phyloP scores from a whole-genome alignment of 2,888 invertebrate genomes.

The Campoletis raptor region DNA sequence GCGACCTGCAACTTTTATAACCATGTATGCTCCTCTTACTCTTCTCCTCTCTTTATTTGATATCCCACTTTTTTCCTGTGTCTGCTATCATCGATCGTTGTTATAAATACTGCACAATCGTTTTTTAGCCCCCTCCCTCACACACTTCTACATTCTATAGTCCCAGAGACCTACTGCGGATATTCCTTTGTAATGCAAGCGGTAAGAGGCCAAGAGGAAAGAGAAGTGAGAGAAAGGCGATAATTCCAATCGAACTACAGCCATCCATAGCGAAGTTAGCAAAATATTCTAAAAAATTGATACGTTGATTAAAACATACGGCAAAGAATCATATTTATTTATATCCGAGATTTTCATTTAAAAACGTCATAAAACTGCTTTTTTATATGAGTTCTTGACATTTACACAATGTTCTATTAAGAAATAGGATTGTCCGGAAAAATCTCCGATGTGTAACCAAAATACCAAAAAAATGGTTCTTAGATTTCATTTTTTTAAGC shows the following conservation, averaged over 20 bases:
- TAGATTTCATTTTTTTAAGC: too few species aligned
- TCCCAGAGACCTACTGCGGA: constrained; percentile 69
- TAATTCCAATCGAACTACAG: neutral
- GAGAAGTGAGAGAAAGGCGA: constrained; percentile 22
- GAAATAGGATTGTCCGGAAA: too few species aligned
- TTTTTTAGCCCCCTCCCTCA: neutral
- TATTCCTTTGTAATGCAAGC: constrained; percentile 61
- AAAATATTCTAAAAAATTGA: neutral
- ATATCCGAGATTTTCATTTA: neutral
- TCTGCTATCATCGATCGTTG: constrained; percentile 75
- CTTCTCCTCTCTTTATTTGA: constrained; percentile 1
- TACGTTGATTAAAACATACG: too few species aligned
- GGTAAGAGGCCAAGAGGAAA: constrained; percentile 48
- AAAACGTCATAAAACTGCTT: neutral
- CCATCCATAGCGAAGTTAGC: neutral
- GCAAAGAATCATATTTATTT: neutral
- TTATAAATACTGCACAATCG: constrained; percentile 78
- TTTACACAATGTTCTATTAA: too few species aligned
- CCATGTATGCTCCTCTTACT: constrained; percentile 36
- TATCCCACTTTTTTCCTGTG: constrained; percentile 34
- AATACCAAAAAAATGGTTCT: too few species aligned
- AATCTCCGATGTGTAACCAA: too few species aligned
- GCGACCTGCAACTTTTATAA: constrained; percentile 78
- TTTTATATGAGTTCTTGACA: neutral
- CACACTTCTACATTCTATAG: constrained; percentile 62